Base-by-base conservation (phyloP, 2,113 vertebrate species). In the Verasper variegatus region DNA sequence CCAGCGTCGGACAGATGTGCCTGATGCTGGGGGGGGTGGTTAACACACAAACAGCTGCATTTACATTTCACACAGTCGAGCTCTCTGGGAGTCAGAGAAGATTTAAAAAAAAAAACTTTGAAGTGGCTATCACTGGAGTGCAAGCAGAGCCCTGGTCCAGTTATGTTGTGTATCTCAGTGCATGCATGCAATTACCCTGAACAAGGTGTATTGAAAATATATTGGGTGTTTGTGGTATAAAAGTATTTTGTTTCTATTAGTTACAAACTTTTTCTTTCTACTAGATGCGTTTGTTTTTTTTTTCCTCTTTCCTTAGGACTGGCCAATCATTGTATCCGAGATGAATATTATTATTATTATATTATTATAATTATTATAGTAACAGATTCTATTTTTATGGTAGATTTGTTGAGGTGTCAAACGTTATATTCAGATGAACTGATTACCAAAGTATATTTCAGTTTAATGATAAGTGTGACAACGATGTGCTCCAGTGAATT, bases 111-210 rank as follows among this genome's bases (percentile, higher is more conserved):
- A 68, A 70, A 74, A 71, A 80, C 31, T 31, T 31, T 31, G 31
- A 31, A 31, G 84, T 67, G 71, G 20, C 83, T 81, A 65, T 90
- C 64, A 40, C n/a, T 40, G 57, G 58, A 17, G 83, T 90, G 74
- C 86, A 89, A 91, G 92, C 94, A 93, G 92, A 93, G 93, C 88
- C 88, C 68, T 45, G 76, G 40, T 76, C 92, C 92, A 89, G 91
- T 74, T 76, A 86, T 87, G 89, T 94, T 86, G 92, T 94, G 91
- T 93, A 90, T 87, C 85, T 93, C 90, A 92, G 93, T 90, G 95
- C 94, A 95, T 95, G 95, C 94, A 94, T 95, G 94, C 90, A 92
- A 89, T 90, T 91, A 91, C 90, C 91, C 92, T 93, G 86, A 94
- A 89, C 86, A 94, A 94, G 87, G 92, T 92, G 88, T 94, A 87